These are phyloP conservation scores for Campylorhamphus procurvoides DNA, from an alignment of 2,113 vertebrate species.

Conservation along the genomic window DNA sequence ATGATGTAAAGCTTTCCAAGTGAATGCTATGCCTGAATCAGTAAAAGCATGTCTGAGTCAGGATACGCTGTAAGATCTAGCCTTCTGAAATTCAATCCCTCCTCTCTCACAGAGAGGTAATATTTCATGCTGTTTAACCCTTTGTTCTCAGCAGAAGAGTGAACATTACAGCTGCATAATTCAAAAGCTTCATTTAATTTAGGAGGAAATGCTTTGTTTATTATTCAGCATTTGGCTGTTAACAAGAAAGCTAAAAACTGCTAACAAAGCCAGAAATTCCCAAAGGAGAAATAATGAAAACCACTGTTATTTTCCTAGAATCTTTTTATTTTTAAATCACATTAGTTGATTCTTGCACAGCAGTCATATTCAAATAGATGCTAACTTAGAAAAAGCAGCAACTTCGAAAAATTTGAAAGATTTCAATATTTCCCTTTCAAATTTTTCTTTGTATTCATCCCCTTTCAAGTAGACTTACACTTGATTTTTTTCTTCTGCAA, in stretches of 20 bases:
- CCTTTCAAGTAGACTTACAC: not conserved
- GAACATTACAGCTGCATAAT: not conserved
- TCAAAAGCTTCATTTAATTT: conserved; percentile 27
- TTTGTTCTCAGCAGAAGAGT: not conserved
- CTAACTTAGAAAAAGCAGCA: conserved; percentile 9
- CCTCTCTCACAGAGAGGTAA: not conserved
- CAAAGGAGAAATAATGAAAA: conserved; percentile 65
- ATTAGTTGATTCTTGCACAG: not conserved
- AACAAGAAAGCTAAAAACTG: not conserved
- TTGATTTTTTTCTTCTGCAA: conserved; percentile 24
- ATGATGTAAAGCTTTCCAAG: conserved; percentile 75
- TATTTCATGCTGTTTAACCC: conserved; percentile 13
- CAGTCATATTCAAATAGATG: conserved; percentile 10
- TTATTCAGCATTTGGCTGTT: conserved; percentile 45
- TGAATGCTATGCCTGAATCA: conserved; percentile 73
- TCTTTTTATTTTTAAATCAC: conserved; percentile 62
- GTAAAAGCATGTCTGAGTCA: conserved; percentile 71
- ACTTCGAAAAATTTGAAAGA: not conserved
- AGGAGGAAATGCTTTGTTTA: conserved; percentile 41
- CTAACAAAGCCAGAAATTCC: conserved; percentile 57
- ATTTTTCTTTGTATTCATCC: not conserved
- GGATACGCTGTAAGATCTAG: conserved; percentile 42
- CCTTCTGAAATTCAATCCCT: conserved; percentile 50
- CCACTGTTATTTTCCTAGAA: conserved; percentile 52
- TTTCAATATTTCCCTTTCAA: conserved; percentile 11